These are phyloP conservation scores for Flabesymbios commensalis DNA, from an alignment of 2,888 invertebrate genomes.

Conservation along the genomic window DNA sequence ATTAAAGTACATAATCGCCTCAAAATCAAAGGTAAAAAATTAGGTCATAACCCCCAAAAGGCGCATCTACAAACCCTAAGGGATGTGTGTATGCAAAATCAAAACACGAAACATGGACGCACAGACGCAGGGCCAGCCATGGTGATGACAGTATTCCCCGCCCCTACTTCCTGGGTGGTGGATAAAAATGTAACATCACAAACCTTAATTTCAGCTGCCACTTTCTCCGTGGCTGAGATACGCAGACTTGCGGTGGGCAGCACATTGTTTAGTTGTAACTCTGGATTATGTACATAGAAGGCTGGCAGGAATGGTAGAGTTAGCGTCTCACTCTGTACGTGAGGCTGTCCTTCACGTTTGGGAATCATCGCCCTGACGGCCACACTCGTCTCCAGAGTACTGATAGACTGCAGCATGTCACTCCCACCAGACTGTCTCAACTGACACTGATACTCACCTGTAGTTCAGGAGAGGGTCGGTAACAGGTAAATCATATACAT, in stretches of 20 bases:
- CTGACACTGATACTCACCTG: slow-evolving; percentile 5
- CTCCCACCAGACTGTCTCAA: background rate
- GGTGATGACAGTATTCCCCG: too few species aligned
- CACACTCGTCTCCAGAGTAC: slow-evolving; percentile 33
- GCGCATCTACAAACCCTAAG: too few species aligned
- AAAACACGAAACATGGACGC: too few species aligned
- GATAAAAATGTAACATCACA: too few species aligned
- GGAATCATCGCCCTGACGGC: slow-evolving; percentile 39
- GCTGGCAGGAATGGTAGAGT: slow-evolving; percentile 50
- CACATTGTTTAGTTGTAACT: slow-evolving; percentile 48
- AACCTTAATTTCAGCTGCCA: slow-evolving; percentile 48
- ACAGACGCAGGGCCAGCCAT: too few species aligned
- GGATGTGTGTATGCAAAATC: too few species aligned
- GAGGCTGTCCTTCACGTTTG: slow-evolving; percentile 41
- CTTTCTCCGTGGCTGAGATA: slow-evolving; percentile 37
- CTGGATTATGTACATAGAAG: slow-evolving; percentile 49
- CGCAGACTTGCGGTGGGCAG: slow-evolving; percentile 43
- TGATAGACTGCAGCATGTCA: slow-evolving; percentile 1
- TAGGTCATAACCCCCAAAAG: too few species aligned
- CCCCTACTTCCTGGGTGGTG: too few species aligned
- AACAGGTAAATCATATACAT: too few species aligned
- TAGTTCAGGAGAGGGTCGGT: too few species aligned
- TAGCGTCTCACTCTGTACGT: slow-evolving; percentile 39
- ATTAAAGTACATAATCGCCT: too few species aligned
- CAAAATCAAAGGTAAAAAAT: too few species aligned